These are phyloP conservation scores for Phrynocephalus forsythii DNA, from an alignment of 2,797 vertebrate genomes.

Conservation along the genomic window DNA sequence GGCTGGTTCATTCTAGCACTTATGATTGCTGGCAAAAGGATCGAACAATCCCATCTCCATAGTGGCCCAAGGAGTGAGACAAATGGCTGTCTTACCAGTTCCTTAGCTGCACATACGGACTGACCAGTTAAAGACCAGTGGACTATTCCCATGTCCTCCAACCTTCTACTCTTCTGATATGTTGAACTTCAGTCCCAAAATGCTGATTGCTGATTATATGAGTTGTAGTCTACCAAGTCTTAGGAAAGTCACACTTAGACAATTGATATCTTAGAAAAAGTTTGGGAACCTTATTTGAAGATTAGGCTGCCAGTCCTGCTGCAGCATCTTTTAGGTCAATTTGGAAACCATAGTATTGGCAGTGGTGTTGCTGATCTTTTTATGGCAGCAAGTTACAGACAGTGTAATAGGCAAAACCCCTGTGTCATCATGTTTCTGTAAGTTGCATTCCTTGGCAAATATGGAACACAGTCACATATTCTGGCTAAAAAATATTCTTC, in stretches of 20 bases:
- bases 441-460: not conserved
- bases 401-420: not conserved
- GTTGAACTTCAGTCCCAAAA: not conserved
- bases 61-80: too few species aligned
- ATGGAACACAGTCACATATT: not conserved
- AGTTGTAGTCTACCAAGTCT: not conserved
- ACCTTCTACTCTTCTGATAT: not conserved
- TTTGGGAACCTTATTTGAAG: not conserved
- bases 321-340: not conserved
- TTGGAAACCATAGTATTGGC: not conserved
- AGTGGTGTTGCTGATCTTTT: not conserved
- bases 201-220: not conserved
- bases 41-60: too few species aligned
- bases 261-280: not conserved
- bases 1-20: too few species aligned
- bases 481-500: slow-evolving; percentile 13
- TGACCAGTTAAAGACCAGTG: not conserved
- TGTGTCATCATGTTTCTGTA: not conserved
- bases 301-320: not conserved
- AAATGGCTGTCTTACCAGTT: too few species aligned
- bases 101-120: not conserved
- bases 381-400: not conserved
- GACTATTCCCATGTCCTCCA: not conserved
- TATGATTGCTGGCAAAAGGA: too few species aligned
- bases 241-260: not conserved